Base-by-base conservation (phyloP, 37 sponge, comb jelly and placozoan species). In the Beroe forskalii region DNA sequence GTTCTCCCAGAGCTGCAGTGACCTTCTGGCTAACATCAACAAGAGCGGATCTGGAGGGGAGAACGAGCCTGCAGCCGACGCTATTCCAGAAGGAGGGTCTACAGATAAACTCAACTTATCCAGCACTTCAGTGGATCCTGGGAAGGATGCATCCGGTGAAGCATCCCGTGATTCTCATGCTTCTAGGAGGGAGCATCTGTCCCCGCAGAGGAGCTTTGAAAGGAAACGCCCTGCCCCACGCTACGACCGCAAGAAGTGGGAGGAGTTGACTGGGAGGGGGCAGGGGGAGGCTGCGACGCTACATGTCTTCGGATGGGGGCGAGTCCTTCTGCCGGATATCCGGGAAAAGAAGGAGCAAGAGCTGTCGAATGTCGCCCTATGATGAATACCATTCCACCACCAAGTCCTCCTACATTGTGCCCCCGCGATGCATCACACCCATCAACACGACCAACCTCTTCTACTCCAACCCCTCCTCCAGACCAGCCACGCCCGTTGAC, bases 381-480 rank as follows among this genome's bases (percentile, higher is more conserved):
- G 86, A 80, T 24, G 35, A 23, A 1, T 80, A 80, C 55, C 86
- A 80, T 24, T 80, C 86, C 55, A 80, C 86, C 31, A 28, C 66
- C 17, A 44, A 44, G 4, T 37, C 37, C 3, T 44, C 86, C 25
- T 44, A 9, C 55, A 44, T 80, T 2, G 55, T 80, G 1, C 43
- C 40, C 3, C 86, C 86, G 0, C 37, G 48, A 1, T 44, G 55
- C 28, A 80, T 80, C 24, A 80, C 86, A 14, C 86, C 86, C 23
- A 41, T 80, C 55, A 80, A 44, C 86, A 80, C 86, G 6, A 80
- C 55, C 86, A 41, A 44, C 25, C 86, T 80, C 27, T 44, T 24
- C 86, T 80, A 80, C 86, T 17, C 55, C 23, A 63, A 63, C 66
- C 75, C 75, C 9, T 22, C 55, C 44, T 80, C 86, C 38, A 31